Conservation (phyloP, 64 coral and sea anemone genomes). For the Porites lutea region DNA sequence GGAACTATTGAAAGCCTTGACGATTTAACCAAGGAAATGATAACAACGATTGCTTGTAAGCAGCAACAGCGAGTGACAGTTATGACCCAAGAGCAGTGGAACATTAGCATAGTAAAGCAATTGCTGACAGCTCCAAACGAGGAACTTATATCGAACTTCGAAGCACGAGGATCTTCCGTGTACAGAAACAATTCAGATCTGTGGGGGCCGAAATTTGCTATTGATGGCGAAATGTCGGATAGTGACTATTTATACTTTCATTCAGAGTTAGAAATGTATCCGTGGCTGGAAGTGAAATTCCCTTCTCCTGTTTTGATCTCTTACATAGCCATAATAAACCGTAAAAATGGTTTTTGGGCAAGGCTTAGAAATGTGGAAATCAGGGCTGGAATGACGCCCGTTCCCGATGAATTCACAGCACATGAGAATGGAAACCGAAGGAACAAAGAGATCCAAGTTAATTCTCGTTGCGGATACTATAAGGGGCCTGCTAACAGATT, state of each 20-base stretch:
- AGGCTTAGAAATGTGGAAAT: conserved; percentile 20
- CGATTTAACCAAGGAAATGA: conserved; percentile 11
- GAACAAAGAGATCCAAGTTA: neutral
- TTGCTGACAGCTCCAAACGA: neutral
- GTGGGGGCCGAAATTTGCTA: neutral
- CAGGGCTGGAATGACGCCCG: conserved; percentile 7
- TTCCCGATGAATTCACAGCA: neutral
- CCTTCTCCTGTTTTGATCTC: conserved; percentile 8
- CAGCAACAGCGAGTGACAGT: neutral
- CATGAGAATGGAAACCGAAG: neutral
- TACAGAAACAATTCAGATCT: neutral
- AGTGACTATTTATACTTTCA: neutral
- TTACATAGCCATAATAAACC: neutral
- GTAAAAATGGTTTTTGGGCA: neutral
- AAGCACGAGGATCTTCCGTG: conserved; percentile 15
- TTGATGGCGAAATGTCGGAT: neutral
- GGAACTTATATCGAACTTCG: neutral
- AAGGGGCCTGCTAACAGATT: neutral
- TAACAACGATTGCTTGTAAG: conserved; percentile 18
- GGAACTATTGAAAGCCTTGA: conserved; percentile 1
- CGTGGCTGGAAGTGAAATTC: conserved; percentile 13
- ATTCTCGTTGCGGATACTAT: neutral
- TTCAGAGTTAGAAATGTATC: neutral
- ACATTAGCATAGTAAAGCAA: neutral
- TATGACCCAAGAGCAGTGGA: conserved; percentile 25